Base-by-base conservation (phyloP, 2,888 invertebrate species). In the Phlogophora meticulosa region DNA sequence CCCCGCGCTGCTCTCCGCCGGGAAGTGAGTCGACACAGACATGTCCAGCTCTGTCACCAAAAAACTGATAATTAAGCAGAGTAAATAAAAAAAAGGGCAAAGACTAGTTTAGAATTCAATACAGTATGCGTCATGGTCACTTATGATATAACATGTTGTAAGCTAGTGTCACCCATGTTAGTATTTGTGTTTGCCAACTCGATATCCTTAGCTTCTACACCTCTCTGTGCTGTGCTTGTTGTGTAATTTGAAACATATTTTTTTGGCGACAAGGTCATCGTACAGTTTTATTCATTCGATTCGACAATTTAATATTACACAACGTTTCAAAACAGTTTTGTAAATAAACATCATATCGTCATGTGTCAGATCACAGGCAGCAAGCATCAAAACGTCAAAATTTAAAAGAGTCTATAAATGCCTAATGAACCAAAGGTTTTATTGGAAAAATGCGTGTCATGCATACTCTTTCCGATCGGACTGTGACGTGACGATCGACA, bases 131-230 rank as follows among this genome's bases (percentile, higher is more conserved):
- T 10, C 9, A 17, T 43, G 5, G 5, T 15, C 20, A 4, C 20
- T 20, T 17, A 7, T 58, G 28, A 10, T 34, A 24, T n/a, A n/a
- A n/a, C n/a, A n/a, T n/a, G 11, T 11, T 42, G 0, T 28, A 7
- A 5, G 15, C 13, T 13, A 22, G 24, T 11, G n/a, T 61, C 62
- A 80, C 74, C 80, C 17, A 70, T 40, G 22, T 67, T 45, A n/a
- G n/a, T n/a, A n/a, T n/a, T n/a, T 40, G 78, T 40, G 46, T 70
- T 83, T 2, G 78, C 81, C 15, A 84, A 67, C 46, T 88, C 88
- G 0, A 76, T 65, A 70, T 88, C 87, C 60, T 82, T 88, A 10
- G 86, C 89, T 72, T 90, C 88, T 0, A 90, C 89, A 36, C 90
- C 90, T 57, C 85, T 76, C 32, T 89, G 88, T 1, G 77, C 76